Conservation (phyloP, 2,888 invertebrate genomes). For the Gerris lacustris region DNA sequence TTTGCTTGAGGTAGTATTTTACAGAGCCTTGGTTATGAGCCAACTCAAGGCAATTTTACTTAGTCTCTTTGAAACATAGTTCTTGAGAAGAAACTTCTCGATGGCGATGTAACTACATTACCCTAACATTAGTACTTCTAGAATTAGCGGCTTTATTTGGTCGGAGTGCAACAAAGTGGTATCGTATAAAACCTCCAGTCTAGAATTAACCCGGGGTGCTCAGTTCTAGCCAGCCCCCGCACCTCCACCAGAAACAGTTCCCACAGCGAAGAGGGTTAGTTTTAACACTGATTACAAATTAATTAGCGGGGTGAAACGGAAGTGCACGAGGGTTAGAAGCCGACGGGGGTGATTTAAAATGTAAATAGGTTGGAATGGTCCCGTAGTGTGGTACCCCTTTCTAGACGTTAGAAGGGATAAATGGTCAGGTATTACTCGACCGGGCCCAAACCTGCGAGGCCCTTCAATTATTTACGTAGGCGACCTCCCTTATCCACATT, state of each 20-base stretch:
- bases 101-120: no score
- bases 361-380: conserved; percentile 1
- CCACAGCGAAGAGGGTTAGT: neutral
- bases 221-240: no score
- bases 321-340: neutral
- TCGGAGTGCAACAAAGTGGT: no score
- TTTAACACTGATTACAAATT: conserved; percentile 5
- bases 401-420: conserved; percentile 1
- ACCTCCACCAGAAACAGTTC: neutral
- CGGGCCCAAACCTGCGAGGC: conserved; percentile 24
- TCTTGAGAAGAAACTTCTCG: no score
- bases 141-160: no score
- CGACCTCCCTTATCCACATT: conserved; percentile 3
- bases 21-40: no score
- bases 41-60: no score
- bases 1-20: no score
- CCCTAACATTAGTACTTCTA: no score
- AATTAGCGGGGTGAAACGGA: conserved; percentile 3
- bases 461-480: conserved; percentile 32
- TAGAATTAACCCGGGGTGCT: no score
- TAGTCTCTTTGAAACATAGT: no score
- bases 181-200: no score
- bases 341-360: neutral
- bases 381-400: neutral
- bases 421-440: conserved; percentile 1